These are phyloP conservation scores for Trisateles emortualis DNA, from an alignment of 2,888 invertebrate genomes.

Conservation along the genomic window DNA sequence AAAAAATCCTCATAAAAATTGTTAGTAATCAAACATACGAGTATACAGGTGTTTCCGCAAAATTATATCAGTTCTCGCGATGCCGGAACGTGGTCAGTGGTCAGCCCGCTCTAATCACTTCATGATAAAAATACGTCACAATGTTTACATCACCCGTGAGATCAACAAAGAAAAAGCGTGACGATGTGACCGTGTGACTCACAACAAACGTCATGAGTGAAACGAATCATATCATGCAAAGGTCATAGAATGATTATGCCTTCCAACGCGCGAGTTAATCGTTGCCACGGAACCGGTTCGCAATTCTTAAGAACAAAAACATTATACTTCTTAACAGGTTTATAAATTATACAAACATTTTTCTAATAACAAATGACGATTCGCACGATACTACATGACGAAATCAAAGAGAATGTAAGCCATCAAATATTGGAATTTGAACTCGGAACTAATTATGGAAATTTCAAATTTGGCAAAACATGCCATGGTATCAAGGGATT, in stretches of 20 bases:
- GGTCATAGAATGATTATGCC: slow-evolving; percentile 8
- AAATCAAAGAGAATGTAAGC: not conserved
- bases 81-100: not conserved
- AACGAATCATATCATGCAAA: slow-evolving; percentile 12
- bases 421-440: not conserved
- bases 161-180: slow-evolving; percentile 1
- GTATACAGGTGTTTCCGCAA: not conserved
- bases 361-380: not conserved
- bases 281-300: not conserved
- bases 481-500: not conserved
- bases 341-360: not conserved
- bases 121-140: not conserved
- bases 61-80: not conserved
- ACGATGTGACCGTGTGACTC: not conserved
- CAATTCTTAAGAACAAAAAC: not conserved
- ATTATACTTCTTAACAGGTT: not conserved
- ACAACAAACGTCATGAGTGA: slow-evolving; percentile 9
- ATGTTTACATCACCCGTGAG: not conserved
- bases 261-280: not conserved
- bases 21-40: not conserved
- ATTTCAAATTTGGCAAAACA: not conserved
- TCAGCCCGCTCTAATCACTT: not conserved
- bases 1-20: not conserved
- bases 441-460: not conserved
- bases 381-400: not conserved